Evolutionary conservation across 2,113 vertebrate species (phyloP).

Genomic region (Galbula dea): DNA sequence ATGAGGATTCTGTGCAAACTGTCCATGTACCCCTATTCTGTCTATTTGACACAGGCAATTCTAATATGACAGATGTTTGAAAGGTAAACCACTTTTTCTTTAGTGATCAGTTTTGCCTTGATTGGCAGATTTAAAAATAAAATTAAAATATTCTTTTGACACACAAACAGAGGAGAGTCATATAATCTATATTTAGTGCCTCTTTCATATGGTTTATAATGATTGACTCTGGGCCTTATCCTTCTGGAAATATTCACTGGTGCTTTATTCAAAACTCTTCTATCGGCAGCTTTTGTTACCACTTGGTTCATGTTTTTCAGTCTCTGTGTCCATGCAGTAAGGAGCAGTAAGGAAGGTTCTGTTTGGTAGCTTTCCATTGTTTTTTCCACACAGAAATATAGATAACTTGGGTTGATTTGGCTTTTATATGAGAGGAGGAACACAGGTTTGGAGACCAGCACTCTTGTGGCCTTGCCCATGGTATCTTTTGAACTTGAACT

Average conservation of each 20-base stretch:
- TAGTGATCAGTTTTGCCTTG: neutral
- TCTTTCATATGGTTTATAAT: neutral
- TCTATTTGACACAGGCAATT: neutral
- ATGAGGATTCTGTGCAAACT: neutral
- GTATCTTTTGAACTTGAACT: neutral
- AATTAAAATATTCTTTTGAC: neutral
- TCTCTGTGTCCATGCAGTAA: neutral
- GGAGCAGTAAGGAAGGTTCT: neutral
- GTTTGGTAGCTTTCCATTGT: neutral
- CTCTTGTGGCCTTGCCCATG: neutral
- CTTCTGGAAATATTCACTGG: neutral
- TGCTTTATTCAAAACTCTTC: neutral
- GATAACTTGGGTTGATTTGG: neutral
- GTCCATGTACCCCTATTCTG: neutral
- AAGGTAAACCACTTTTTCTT: neutral
- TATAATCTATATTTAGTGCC: neutral
- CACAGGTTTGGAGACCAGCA: neutral
- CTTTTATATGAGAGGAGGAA: neutral
- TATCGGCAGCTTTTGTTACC: neutral
- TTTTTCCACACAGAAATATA: neutral
- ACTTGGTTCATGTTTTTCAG: neutral
- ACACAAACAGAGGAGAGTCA: neutral
- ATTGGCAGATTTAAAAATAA: conserved; percentile 8
- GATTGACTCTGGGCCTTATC: neutral
- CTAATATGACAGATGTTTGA: neutral